These are phyloP conservation scores for Vulpes vulpes DNA, from an alignment of 2,113 vertebrate species.

Conservation along the genomic window DNA sequence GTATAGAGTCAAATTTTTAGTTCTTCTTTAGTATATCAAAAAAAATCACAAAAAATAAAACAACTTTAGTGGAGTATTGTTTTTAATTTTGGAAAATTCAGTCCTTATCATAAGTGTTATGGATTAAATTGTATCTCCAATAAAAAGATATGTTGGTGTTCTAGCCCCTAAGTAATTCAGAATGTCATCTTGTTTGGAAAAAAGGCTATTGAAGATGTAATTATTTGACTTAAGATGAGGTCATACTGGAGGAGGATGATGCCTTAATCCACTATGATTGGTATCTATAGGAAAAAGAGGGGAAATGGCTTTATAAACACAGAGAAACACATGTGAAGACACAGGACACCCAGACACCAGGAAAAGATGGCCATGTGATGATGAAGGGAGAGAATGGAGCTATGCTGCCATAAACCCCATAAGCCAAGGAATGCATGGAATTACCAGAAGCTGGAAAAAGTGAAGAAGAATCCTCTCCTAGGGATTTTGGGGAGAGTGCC, in stretches of 20 bases:
- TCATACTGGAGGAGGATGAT: accelerated
- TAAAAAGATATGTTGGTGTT: not conserved
- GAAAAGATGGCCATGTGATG: not conserved
- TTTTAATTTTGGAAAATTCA: slow-evolving; percentile 36
- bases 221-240: not conserved
- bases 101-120: not conserved
- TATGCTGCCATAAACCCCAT: accelerated
- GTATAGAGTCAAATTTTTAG: not conserved
- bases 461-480: not conserved
- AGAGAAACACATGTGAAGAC: not conserved
- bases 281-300: not conserved
- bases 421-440: not conserved
- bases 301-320: no score
- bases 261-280: no score
- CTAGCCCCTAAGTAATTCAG: not conserved
- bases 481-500: accelerated
- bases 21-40: not conserved
- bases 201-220: not conserved
- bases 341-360: not conserved
- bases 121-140: not conserved
- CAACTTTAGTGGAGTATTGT: not conserved
- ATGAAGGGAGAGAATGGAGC: accelerated
- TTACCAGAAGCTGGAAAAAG: not conserved
- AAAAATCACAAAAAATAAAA: not conserved
- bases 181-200: not conserved